These are phyloP conservation scores for Triops cancriformis DNA, from an alignment of 1,140 invertebrate species.

Conservation along the genomic window DNA sequence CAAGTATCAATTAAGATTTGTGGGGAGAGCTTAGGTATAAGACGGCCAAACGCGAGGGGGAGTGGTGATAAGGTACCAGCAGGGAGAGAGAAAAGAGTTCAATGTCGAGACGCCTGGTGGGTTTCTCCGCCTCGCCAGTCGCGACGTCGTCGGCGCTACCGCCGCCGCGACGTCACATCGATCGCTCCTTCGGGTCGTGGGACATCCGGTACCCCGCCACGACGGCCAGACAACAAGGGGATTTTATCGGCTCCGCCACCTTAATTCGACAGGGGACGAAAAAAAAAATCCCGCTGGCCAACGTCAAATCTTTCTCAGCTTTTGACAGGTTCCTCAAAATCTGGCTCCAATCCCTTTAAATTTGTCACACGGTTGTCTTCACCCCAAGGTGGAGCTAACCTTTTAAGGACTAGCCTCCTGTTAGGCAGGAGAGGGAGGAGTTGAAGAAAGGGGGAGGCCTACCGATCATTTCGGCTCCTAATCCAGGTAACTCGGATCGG, in stretches of 20 bases:
- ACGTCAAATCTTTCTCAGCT: no score
- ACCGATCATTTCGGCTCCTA: neutral
- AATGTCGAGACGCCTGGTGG: neutral
- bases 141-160: neutral
- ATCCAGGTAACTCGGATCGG: neutral
- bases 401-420: no score
- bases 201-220: neutral
- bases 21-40: no score
- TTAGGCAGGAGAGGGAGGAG: no score
- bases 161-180: constrained; percentile 1
- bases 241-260: neutral
- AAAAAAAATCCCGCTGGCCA: no score
- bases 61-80: neutral
- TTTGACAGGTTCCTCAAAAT: no score
- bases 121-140: neutral
- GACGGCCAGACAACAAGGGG: neutral
- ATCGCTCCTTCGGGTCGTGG: neutral
- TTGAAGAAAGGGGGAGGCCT: neutral
- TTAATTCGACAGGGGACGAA: no score
- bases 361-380: no score
- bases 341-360: no score
- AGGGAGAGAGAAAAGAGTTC: neutral
- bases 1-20: no score
- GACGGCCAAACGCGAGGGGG: neutral
- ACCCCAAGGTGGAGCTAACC: no score